These are phyloP conservation scores for Coleophora flavipennella DNA, from an alignment of 2,888 invertebrate species.

Conservation along the genomic window DNA sequence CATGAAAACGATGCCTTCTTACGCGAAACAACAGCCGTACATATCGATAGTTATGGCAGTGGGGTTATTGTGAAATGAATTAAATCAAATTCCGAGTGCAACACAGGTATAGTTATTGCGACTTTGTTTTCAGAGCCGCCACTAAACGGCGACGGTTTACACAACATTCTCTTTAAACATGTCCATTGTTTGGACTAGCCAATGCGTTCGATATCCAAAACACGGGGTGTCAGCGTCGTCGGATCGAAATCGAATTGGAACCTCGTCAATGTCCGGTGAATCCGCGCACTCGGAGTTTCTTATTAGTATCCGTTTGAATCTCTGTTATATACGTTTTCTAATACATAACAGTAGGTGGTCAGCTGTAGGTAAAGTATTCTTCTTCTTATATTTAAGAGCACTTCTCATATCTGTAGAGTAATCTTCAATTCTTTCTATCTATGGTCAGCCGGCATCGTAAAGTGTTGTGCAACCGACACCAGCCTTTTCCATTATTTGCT, in stretches of 20 bases:
- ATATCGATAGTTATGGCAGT: too few species aligned
- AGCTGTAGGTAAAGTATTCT: too few species aligned
- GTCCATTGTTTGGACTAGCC: conserved; percentile 41
- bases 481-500: too few species aligned
- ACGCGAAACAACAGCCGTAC: too few species aligned
- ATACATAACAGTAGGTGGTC: too few species aligned
- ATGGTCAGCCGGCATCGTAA: too few species aligned
- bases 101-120: conserved; percentile 25
- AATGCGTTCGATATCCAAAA: conserved; percentile 40
- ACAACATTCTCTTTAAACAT: conserved; percentile 43
- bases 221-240: conserved; percentile 28
- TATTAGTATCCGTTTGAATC: conserved; percentile 10
- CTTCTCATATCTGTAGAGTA: too few species aligned
- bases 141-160: conserved; percentile 33
- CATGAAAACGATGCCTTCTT: too few species aligned
- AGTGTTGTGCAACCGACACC: too few species aligned
- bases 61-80: conserved; percentile 9
- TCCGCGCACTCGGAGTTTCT: conserved; percentile 31
- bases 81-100: conserved; percentile 9
- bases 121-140: conserved; percentile 34
- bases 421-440: too few species aligned
- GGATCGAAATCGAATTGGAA: conserved; percentile 35
- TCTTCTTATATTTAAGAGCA: too few species aligned
- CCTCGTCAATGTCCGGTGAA: conserved; percentile 53
- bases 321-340: conserved; percentile 2